phyloP scores from a whole-genome alignment of 2,113 vertebrate species.

The Etia nguti region DNA sequence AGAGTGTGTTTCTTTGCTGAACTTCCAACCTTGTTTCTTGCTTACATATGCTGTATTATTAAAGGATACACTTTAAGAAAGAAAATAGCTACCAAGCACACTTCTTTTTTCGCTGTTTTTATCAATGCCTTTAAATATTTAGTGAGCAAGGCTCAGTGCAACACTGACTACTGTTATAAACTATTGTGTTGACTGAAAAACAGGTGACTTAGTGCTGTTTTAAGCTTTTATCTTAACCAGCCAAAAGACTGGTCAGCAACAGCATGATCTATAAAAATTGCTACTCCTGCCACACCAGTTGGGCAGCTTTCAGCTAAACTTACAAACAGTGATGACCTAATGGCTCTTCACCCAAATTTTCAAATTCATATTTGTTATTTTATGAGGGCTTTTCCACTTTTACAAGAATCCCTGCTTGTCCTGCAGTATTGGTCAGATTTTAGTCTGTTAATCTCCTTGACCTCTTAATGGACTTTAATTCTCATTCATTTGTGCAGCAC shows the following conservation, averaged over 20 bases:
- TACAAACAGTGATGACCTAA: not conserved
- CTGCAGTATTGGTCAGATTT: not conserved
- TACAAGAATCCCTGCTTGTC: not conserved
- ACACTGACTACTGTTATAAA: not conserved
- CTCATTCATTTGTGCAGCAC: not conserved
- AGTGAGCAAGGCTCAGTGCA: not conserved
- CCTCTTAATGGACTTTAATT: not conserved
- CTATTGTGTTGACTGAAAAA: not conserved
- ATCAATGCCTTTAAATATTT: not conserved
- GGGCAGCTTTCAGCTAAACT: not conserved
- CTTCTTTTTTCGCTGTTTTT: not conserved
- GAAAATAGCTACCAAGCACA: not conserved
- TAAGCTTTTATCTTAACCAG: not conserved
- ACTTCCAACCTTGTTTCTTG: not conserved
- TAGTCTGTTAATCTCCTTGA: not conserved
- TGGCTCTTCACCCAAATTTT: not conserved
- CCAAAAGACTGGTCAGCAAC: not conserved
- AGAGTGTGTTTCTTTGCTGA: not conserved
- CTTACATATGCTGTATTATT: not conserved
- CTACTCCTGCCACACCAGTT: not conserved
- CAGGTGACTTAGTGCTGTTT: not conserved
- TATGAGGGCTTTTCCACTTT: not conserved
- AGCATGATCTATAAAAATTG: not conserved
- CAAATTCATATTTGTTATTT: not conserved
- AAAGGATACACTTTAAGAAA: not conserved